Conservation (phyloP, 1,140 invertebrate genomes). For the Mactra quadrangularis region DNA sequence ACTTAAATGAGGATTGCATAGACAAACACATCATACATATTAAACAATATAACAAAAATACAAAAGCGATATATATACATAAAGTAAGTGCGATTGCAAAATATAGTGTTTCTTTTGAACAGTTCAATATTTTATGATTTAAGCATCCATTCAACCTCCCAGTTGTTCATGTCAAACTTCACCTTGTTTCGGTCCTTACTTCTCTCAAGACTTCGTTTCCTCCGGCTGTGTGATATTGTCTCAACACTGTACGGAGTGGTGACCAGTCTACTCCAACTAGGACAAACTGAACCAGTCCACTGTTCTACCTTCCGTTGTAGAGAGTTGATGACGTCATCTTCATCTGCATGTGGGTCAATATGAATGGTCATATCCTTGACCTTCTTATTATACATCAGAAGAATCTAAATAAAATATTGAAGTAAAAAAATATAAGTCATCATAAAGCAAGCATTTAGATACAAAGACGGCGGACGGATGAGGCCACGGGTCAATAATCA, state of each 20-base stretch:
- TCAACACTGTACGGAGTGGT: constrained; percentile 32
- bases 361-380: constrained; percentile 6
- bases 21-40: no score
- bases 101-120: background rate
- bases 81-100: no score
- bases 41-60: no score
- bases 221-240: constrained; percentile 20
- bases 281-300: constrained; percentile 44
- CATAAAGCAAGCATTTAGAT: no score
- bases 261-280: constrained; percentile 33
- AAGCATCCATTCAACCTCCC: constrained; percentile 50
- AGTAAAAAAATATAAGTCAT: no score
- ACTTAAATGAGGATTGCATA: no score
- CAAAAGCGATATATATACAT: no score
- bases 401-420: constrained; percentile 19
- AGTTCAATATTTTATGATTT: constrained; percentile 22
- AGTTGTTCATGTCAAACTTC: constrained; percentile 34
- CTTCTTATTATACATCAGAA: constrained; percentile 51
- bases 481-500: no score
- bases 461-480: no score
- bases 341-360: background rate
- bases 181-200: constrained; percentile 45
- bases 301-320: constrained; percentile 23
- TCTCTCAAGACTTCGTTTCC: constrained; percentile 31
- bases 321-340: constrained; percentile 24